These are phyloP conservation scores for Catalaphyllia jardinei DNA, from an alignment of 64 coral and sea anemone genomes.

Conservation along the genomic window DNA sequence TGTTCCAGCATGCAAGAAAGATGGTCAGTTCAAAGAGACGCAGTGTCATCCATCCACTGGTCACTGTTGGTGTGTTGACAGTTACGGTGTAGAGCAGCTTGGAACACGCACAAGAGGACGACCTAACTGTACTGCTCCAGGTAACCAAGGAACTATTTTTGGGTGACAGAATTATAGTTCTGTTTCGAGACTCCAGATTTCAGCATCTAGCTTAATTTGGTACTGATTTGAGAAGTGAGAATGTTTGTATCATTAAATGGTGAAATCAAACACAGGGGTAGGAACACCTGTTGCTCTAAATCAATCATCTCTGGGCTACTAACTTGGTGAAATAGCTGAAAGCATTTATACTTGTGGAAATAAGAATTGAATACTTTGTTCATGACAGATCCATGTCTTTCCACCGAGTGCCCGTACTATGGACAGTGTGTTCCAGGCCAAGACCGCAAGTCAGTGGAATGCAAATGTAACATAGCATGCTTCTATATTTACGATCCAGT, in stretches of 20 bases:
- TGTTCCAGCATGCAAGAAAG: slow-evolving; percentile 23
- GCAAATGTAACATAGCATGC: slow-evolving; percentile 34
- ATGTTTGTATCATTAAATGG: no score
- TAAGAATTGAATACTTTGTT: neutral
- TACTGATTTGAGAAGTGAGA: no score
- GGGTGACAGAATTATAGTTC: no score
- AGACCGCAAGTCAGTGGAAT: slow-evolving; percentile 42
- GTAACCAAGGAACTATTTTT: neutral
- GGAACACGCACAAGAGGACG: slow-evolving; percentile 44
- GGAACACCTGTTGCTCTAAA: no score
- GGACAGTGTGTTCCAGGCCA: slow-evolving; percentile 25
- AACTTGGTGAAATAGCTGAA: no score
- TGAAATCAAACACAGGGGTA: no score
- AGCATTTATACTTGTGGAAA: neutral
- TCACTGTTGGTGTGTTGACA: slow-evolving; percentile 68
- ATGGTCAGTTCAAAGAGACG: slow-evolving; percentile 34
- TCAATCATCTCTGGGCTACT: no score
- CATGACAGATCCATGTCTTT: slow-evolving; percentile 23
- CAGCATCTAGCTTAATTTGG: no score
- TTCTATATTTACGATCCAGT: slow-evolving; percentile 25
- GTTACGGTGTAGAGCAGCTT: slow-evolving; percentile 38
- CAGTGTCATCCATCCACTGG: slow-evolving; percentile 49
- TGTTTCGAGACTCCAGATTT: no score
- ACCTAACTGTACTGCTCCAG: slow-evolving; percentile 26
- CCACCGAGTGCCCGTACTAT: slow-evolving; percentile 22